Evolutionary conservation across 2,113 vertebrate species (phyloP).

Genomic region (Astur gentilis): DNA sequence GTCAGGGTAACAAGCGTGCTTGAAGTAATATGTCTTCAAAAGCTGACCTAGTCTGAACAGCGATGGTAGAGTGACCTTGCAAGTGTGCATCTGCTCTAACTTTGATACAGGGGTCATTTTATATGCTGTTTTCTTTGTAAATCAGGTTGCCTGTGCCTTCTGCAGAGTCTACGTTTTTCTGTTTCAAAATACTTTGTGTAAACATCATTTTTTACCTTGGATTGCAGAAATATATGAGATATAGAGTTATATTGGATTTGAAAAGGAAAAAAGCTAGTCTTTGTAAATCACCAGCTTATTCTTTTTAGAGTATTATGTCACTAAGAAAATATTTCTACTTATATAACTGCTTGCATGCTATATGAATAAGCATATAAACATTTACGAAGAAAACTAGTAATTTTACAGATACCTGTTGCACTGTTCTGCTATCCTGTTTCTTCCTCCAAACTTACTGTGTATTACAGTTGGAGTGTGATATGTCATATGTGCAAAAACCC

Average conservation of each 20-base stretch:
- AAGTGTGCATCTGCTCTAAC: slow-evolving; percentile 27
- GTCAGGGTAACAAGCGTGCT: not conserved
- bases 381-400: not conserved
- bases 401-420: not conserved
- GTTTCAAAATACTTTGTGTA: slow-evolving; percentile 24
- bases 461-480: not conserved
- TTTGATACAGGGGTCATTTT: slow-evolving; percentile 25
- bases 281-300: not conserved
- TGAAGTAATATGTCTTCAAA: slow-evolving; percentile 36
- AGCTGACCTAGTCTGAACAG: slow-evolving; percentile 36
- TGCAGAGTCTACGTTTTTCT: slow-evolving; percentile 43
- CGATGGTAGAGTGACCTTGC: slow-evolving; percentile 13
- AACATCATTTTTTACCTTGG: slow-evolving; percentile 22
- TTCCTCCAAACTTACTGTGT: not conserved
- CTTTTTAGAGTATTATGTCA: not conserved
- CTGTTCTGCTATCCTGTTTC: not conserved
- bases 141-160: slow-evolving; percentile 6
- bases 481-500: not conserved
- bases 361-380: not conserved
- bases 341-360: not conserved
- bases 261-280: not conserved
- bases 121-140: slow-evolving; percentile 33
- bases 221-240: not conserved
- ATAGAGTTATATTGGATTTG: not conserved
- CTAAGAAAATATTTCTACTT: not conserved